Conservation (phyloP, 2,888 invertebrate genomes). For the Diplazon laetatorius region DNA sequence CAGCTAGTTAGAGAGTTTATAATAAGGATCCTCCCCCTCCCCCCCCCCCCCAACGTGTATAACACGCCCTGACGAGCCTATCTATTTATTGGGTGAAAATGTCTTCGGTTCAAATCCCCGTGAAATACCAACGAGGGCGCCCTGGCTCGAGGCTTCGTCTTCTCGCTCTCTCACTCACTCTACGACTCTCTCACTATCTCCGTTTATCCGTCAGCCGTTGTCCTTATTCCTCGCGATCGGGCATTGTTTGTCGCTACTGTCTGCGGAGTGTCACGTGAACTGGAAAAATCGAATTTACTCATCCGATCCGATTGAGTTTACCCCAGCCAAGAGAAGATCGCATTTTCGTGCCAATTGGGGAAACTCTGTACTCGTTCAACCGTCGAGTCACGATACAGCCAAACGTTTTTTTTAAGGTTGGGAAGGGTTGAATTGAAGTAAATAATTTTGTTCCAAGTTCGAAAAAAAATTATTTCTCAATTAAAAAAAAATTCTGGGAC, state of each 20-base stretch:
- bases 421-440: no score
- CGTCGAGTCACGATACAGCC: constrained; percentile 25
- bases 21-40: constrained; percentile 82
- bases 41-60: no score
- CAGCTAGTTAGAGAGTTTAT: constrained; percentile 81
- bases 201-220: no score
- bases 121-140: constrained; percentile 77
- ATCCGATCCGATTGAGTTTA: constrained; percentile 64
- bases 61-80: constrained; percentile 79
- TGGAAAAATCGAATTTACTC: constrained; percentile 73
- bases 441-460: no score
- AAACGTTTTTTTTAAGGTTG: constrained; percentile 56
- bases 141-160: constrained; percentile 1
- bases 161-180: no score
- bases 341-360: constrained; percentile 34
- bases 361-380: constrained; percentile 6
- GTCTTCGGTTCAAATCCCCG: constrained; percentile 82
- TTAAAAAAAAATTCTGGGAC: no score
- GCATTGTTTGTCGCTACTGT: constrained; percentile 73
- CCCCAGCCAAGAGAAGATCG: constrained; percentile 33
- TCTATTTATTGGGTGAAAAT: constrained; percentile 83
- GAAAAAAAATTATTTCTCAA: no score
- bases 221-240: constrained; percentile 61
- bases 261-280: constrained; percentile 68
- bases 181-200: no score